Evolutionary conservation across 2,888 invertebrate species (phyloP).

Genomic region (Digitonthophagus gazella): DNA sequence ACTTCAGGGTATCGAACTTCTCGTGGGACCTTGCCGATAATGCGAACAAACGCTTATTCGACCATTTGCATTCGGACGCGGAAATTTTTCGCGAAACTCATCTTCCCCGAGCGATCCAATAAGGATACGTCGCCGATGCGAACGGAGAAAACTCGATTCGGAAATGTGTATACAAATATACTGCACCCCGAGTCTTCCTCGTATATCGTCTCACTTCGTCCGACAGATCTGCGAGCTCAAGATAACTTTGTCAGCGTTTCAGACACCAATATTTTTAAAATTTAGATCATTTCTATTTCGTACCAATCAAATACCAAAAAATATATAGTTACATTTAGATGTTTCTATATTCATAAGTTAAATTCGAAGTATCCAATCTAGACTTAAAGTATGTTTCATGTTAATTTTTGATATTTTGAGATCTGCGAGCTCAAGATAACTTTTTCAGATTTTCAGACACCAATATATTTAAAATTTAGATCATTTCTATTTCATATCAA

Average conservation of each 20-base stretch:
- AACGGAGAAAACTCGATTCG: constrained; percentile 9
- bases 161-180: constrained; percentile 1
- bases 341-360: background rate
- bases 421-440: background rate
- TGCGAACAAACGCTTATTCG: constrained; percentile 13
- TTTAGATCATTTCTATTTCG: background rate
- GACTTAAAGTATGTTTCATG: no score
- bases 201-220: constrained; percentile 2
- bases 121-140: constrained; percentile 2
- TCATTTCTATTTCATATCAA: background rate
- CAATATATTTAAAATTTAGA: background rate
- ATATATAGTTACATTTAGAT: background rate
- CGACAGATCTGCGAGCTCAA: background rate
- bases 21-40: background rate
- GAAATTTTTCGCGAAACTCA: constrained; percentile 12
- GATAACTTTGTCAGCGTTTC: background rate
- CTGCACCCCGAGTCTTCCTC: background rate
- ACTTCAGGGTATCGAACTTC: constrained; percentile 7
- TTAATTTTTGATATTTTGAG: no score
- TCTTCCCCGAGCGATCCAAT: constrained; percentile 4
- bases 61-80: constrained; percentile 9
- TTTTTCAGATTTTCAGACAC: background rate
- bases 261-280: background rate
- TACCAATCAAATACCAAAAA: background rate
- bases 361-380: no score